Evolutionary conservation across 1,140 invertebrate genomes (phyloP).

Genomic region (Yoshiicerus persimilis): DNA sequence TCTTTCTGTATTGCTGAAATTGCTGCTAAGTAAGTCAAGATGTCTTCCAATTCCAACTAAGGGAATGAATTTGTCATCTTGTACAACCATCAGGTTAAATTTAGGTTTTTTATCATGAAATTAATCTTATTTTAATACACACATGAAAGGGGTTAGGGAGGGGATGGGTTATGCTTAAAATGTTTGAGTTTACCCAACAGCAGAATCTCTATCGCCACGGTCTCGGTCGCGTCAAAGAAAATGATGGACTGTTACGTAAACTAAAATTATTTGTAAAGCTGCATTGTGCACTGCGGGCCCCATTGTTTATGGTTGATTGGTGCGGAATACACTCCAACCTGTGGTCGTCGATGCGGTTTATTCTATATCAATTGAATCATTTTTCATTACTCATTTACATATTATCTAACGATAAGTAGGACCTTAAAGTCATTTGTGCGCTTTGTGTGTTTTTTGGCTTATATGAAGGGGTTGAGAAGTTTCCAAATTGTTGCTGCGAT

Average conservation of each 20-base stretch:
- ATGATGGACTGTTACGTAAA: not conserved
- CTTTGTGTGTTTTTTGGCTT: conserved; percentile 20
- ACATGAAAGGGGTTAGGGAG: not conserved
- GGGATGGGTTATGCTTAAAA: conserved; percentile 8
- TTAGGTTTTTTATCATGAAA: not conserved
- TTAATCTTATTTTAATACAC: not conserved
- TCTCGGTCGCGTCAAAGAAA: not conserved
- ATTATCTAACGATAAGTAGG: not conserved
- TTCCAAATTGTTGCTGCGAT: not conserved
- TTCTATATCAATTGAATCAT: not conserved
- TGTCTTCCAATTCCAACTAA: not conserved
- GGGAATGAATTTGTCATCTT: not conserved
- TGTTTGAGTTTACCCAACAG: conserved; percentile 12
- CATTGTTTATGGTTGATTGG: not conserved
- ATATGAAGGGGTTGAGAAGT: not conserved
- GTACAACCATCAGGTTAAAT: not conserved
- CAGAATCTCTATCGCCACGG: not conserved
- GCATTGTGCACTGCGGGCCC: not conserved
- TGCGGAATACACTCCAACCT: not conserved
- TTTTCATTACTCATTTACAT: not conserved
- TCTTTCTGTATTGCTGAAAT: not conserved
- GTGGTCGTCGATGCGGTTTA: not conserved
- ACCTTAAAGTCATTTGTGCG: conserved; percentile 3
- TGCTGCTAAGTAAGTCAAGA: conserved; percentile 1
- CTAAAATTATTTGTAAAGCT: not conserved